A percentile compares a stretch with the other conserved stretches of the same genome.
These are phyloP conservation scores for Sinopyrophorus schimmeli DNA, from an alignment of 2,888 invertebrate species.

Conservation along the genomic window DNA sequence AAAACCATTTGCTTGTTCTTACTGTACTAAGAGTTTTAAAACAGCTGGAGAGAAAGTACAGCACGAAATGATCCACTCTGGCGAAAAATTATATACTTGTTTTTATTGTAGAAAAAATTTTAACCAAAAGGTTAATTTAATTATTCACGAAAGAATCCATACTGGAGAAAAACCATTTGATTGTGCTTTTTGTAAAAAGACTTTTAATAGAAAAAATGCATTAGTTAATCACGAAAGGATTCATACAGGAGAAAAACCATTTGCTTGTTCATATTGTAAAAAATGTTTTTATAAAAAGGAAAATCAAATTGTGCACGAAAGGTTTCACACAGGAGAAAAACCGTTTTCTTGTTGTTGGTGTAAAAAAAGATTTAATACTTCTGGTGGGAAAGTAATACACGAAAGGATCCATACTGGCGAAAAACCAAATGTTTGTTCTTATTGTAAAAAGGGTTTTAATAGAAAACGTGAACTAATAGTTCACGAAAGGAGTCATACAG, in stretches of 20 bases:
- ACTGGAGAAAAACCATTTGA: slow-evolving; percentile 66
- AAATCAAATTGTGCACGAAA: too few species aligned
- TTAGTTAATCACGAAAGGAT: slow-evolving; percentile 64
- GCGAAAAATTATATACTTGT: slow-evolving; percentile 40
- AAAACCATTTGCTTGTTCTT: slow-evolving; percentile 47
- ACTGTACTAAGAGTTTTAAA: slow-evolving; percentile 49
- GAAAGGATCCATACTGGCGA: too few species aligned
- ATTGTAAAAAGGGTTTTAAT: too few species aligned
- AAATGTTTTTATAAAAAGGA: slow-evolving; percentile 63
- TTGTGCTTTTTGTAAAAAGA: slow-evolving; percentile 65
- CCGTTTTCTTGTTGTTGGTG: too few species aligned
- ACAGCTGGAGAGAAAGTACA: slow-evolving; percentile 44
- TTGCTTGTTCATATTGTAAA: slow-evolving; percentile 61
- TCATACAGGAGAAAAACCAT: slow-evolving; percentile 65
- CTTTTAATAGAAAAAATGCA: slow-evolving; percentile 64
- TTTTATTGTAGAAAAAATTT: slow-evolving; percentile 48
- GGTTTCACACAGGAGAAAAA: too few species aligned
- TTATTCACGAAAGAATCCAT: slow-evolving; percentile 64
- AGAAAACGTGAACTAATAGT: too few species aligned
- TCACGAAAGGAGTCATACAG: too few species aligned
- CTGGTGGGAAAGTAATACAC: too few species aligned
- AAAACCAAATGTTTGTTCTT: too few species aligned
- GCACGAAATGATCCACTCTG: slow-evolving; percentile 44
- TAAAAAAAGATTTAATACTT: too few species aligned
- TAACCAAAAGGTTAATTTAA: slow-evolving; percentile 55